These are phyloP conservation scores for Gnathonemus longibarbis DNA, from an alignment of 2,113 vertebrate genomes.

Conservation along the genomic window DNA sequence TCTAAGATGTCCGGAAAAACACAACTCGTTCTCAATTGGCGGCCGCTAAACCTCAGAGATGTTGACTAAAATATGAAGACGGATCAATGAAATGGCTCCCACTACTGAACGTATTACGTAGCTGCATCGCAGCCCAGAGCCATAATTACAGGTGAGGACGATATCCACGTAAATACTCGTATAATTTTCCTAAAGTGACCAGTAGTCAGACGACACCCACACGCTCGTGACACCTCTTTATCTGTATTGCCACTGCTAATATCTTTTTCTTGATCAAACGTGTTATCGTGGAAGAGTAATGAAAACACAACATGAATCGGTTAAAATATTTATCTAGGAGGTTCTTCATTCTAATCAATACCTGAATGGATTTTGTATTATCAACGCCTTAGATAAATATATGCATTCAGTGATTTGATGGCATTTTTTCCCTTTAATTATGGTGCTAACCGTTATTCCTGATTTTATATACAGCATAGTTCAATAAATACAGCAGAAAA, in stretches of 20 bases:
- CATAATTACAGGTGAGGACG: background rate
- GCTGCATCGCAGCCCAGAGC: background rate
- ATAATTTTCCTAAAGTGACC: background rate
- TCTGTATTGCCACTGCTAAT: background rate
- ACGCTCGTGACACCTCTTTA: background rate
- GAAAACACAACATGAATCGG: background rate
- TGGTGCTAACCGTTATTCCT: background rate
- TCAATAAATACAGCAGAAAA: background rate
- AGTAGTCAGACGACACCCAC: background rate
- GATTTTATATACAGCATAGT: background rate
- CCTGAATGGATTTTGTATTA: background rate
- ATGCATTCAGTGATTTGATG: background rate
- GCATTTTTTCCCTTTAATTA: background rate
- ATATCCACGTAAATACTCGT: background rate
- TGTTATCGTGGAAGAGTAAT: background rate
- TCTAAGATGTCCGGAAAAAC: slow-evolving; percentile 1
- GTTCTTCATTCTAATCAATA: background rate
- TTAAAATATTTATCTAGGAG: background rate
- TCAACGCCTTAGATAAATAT: background rate
- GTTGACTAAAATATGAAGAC: slow-evolving; percentile 10
- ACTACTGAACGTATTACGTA: slow-evolving; percentile 22
- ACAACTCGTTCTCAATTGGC: slow-evolving; percentile 21
- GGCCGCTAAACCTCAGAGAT: background rate
- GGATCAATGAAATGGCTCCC: slow-evolving; percentile 24
- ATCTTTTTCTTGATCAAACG: background rate